These are phyloP conservation scores for Cheirogaleus major DNA, from an alignment of 2,797 vertebrate genomes.

Conservation along the genomic window DNA sequence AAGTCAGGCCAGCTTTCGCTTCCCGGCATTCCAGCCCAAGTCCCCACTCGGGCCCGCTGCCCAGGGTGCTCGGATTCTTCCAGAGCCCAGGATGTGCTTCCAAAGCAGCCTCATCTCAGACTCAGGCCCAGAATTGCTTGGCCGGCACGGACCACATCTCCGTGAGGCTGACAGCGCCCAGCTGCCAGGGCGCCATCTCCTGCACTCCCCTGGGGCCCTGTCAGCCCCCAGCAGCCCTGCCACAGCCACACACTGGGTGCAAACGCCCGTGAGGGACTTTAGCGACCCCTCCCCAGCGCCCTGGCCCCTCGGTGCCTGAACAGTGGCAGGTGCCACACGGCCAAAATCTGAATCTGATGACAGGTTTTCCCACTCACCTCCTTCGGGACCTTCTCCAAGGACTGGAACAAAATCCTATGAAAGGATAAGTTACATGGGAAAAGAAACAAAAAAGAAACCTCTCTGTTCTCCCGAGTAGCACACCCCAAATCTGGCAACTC, in stretches of 20 bases:
- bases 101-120: conserved; percentile 58
- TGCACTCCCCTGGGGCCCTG: neutral
- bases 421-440: neutral
- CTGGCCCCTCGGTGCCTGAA: neutral
- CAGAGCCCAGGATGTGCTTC: conserved; percentile 58
- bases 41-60: conserved; percentile 65
- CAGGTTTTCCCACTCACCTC: neutral
- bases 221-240: neutral
- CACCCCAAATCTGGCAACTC: neutral
- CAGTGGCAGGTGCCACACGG: accelerated
- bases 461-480: conserved; percentile 57
- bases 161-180: conserved; percentile 51
- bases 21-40: conserved; percentile 69
- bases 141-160: neutral
- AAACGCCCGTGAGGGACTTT: accelerated
- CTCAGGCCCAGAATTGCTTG: conserved; percentile 57
- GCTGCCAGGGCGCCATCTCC: conserved; percentile 55
- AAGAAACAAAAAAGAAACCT: neutral
- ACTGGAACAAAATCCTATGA: neutral
- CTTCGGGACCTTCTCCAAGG: neutral
- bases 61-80: conserved; percentile 60
- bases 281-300: neutral
- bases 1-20: conserved; percentile 75
- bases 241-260: too few relatives aligned
- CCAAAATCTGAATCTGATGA: neutral